Evolutionary conservation across 1,140 invertebrate genomes (phyloP), one percentile per base, ranked within the genome.

Genomic region (Drosophila nigromelanica): DNA sequence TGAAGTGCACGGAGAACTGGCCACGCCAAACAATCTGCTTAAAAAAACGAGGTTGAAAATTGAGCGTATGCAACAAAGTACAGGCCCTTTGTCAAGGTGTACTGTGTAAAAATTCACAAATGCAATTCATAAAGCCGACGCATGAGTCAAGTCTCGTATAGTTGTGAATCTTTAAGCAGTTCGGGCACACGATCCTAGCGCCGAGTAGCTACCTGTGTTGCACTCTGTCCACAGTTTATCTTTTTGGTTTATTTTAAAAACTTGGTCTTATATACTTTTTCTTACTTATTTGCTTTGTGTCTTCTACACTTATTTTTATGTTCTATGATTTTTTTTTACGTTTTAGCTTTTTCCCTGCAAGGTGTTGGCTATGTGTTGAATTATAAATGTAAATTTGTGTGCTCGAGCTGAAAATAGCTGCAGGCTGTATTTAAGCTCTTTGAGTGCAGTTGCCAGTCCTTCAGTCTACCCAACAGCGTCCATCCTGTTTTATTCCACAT

Each of bases 341-440:
- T 30, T 73, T 37, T 40, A 24, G 39, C 33, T 18, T 66, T 18
- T 51, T 37, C 21, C 35, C 64, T 62, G 58, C 35, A 47, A 76
- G 73, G 70, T 73, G 45, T 55, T 37, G 43, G 50, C 12, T 59
- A 14, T 62, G 56, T 56, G 43, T 54, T 69, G 51, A 61, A 76
- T 74, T 76, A 76, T 76, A 75, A 74, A 76, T 69, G 63, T 48
- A 69, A 73, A 76, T 75, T 76, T 75, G 71, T 76, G 59, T 74
- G 52, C 74, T 74, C 50, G 52, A 74, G 74, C 48, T 63, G 63
- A 68, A 69, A 76, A 76, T 75, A 70, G 71, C 74, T 70, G 58
- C 58, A 69, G 58, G 74, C 54, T 62, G 56, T 54, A 68, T 73
- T 76, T 69, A 74, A 74, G 56, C 48, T 55, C 50, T 68, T 62